These are phyloP conservation scores for Prionailurus bengalensis DNA, from an alignment of 2,113 vertebrate genomes.

Conservation along the genomic window DNA sequence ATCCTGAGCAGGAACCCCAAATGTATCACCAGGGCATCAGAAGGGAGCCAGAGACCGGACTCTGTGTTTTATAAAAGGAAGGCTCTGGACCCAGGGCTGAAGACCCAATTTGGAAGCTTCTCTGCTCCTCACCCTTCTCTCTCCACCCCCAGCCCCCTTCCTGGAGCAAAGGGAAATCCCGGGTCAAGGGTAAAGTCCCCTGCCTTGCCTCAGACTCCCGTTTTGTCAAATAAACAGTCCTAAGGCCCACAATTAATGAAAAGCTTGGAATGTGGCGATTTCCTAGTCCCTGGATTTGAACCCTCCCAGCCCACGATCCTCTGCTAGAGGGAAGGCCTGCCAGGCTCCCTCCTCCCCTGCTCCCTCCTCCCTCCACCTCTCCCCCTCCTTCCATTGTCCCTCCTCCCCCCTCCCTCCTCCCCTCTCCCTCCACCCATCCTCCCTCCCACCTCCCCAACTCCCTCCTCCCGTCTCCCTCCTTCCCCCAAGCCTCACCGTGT, in stretches of 20 bases:
- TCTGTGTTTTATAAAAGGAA: background rate
- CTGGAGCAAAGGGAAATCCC: background rate
- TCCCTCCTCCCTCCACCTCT: background rate
- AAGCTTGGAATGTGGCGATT: background rate
- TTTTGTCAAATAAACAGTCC: background rate
- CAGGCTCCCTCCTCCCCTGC: background rate
- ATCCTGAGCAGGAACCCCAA: background rate
- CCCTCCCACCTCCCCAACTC: no score
- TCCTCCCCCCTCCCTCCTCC: no score
- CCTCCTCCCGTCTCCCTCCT: background rate
- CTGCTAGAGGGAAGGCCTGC: background rate
- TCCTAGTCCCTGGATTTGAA: background rate
- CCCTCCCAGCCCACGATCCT: background rate
- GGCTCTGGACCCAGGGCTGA: background rate
- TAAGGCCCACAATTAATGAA: background rate
- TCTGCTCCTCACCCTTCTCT: background rate
- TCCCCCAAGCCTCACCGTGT: background rate
- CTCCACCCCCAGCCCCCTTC: background rate
- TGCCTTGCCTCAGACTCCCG: background rate
- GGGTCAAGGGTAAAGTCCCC: background rate
- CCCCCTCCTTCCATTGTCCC: no score
- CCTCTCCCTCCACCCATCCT: background rate
- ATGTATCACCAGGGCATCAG: background rate
- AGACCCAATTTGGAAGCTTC: background rate
- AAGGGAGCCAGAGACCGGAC: background rate